Evolutionary conservation across 2,113 vertebrate genomes (phyloP), one percentile per base, ranked within the genome.

Genomic region (Notarius lentiginosus): DNA sequence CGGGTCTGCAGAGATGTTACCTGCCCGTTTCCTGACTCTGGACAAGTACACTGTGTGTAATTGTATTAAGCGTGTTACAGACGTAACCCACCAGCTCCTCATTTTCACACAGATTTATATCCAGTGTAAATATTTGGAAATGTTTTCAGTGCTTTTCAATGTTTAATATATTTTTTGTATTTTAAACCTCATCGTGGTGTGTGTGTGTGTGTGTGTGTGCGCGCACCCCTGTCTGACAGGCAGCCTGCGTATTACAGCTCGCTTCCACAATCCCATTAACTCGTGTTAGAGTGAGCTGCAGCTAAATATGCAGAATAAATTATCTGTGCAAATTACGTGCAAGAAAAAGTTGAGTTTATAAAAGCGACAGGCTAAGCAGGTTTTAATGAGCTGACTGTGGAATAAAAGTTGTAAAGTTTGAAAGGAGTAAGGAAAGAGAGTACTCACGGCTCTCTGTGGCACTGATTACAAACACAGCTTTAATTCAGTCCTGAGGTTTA

Each of bases 271-370:
- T 70, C 63, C 65, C 82, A 84, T 84, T 84, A 72, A 30, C 49
- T 84, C 17, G 15, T 41, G 82, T 84, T 68, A 7, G 65, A 55
- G 49, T 1, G 9, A 51, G 51, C 47, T 49, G 41, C 63, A 72
- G 82, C 51, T 70, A 72, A 83, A 72, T 56, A 56, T 70, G 49
- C 63, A 72, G 65, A 41, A 72, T 82, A 72, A 51, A 84, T 72
- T 53, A 72, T 84, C 65, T 84, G 56, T 70, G 82, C 22, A 82
- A 82, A 82, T 82, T 63, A 51, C 73, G 11, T 2, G 11, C 18
- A 5, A 65, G 60, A 7, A 14, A 47, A 15, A 61, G 60, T 82
- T 63, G 53, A 41, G 41, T 41, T 41, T 41, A 83, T 68, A 72
- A 84, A n/a, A 70, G 51, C 51, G 49, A 84, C 14, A 30, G 12